Evolutionary conservation across 2,888 invertebrate species (phyloP).

Genomic region (Erynnis tages): DNA sequence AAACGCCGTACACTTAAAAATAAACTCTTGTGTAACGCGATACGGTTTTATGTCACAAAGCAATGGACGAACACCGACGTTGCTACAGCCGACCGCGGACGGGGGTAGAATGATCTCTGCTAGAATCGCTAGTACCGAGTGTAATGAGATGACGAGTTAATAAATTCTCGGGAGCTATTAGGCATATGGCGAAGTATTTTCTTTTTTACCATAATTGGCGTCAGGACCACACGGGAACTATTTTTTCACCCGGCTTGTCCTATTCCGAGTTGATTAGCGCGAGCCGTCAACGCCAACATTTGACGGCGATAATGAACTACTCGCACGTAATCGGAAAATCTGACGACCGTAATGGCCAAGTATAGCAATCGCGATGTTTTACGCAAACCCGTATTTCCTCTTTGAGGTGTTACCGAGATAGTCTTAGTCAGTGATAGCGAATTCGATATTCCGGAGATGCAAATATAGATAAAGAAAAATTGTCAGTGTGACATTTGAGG

Average conservation of each 20-base stretch:
- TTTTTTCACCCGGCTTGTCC: conserved; percentile 17
- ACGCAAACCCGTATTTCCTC: conserved; percentile 18
- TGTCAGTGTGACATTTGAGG: background rate
- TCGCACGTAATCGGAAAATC: conserved; percentile 19
- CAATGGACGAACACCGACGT: conserved; percentile 1
- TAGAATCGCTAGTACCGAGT: conserved; percentile 17
- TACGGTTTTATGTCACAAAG: conserved; percentile 18
- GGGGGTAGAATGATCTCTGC: conserved; percentile 21
- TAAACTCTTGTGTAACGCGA: conserved; percentile 25
- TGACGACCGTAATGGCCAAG: conserved; percentile 6
- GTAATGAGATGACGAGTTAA: conserved; percentile 33
- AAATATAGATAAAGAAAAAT: conserved; percentile 1
- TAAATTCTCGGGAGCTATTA: conserved; percentile 30
- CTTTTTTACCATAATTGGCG: conserved; percentile 34
- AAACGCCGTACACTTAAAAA: conserved; percentile 22
- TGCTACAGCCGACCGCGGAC: background rate
- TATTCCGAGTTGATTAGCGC: conserved; percentile 28
- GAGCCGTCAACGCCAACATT: conserved; percentile 28
- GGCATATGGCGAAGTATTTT: conserved; percentile 33
- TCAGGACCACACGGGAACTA: conserved; percentile 26
- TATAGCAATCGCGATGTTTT: conserved; percentile 6
- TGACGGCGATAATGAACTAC: conserved; percentile 30
- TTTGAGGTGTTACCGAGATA: conserved; percentile 1
- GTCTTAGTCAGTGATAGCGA: background rate
- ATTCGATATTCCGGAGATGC: conserved; percentile 11